Percentiles rank a stretch among this genome's conserved stretches.
Evolutionary conservation across 1,140 invertebrate genomes (phyloP).

Genomic region (Carposina sasakii): DNA sequence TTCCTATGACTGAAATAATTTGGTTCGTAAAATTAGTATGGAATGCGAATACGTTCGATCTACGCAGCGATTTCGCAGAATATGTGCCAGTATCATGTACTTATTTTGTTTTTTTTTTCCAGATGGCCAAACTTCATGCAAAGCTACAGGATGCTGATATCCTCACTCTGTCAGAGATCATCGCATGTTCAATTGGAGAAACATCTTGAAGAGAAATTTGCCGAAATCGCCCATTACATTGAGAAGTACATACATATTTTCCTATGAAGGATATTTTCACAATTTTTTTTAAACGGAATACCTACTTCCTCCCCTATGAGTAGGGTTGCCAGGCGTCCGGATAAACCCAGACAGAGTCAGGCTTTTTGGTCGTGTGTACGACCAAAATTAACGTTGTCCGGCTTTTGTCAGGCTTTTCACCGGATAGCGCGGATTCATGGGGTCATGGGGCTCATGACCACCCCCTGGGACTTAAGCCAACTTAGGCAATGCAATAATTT

Average conservation of each 20-base stretch:
- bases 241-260: conserved; percentile 47
- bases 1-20: not conserved
- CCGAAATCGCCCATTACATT: conserved; percentile 50
- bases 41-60: not conserved
- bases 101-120: conserved; percentile 21
- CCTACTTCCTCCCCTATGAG: too few species aligned
- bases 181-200: conserved; percentile 26
- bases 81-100: not conserved
- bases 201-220: conserved; percentile 40
- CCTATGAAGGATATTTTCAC: too few species aligned
- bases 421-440: too few species aligned
- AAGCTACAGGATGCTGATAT: conserved; percentile 42
- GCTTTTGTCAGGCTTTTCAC: too few species aligned
- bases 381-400: too few species aligned
- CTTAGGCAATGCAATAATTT: too few species aligned
- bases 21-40: not conserved
- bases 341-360: too few species aligned
- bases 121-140: conserved; percentile 65
- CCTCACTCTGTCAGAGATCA: conserved; percentile 38
- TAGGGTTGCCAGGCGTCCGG: too few species aligned
- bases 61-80: not conserved
- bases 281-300: too few species aligned
- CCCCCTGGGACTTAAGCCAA: too few species aligned
- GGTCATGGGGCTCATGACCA: too few species aligned
- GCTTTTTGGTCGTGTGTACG: too few species aligned